Evolutionary conservation across 2,888 invertebrate species (phyloP).

Genomic region (Leucoptera coffeella): DNA sequence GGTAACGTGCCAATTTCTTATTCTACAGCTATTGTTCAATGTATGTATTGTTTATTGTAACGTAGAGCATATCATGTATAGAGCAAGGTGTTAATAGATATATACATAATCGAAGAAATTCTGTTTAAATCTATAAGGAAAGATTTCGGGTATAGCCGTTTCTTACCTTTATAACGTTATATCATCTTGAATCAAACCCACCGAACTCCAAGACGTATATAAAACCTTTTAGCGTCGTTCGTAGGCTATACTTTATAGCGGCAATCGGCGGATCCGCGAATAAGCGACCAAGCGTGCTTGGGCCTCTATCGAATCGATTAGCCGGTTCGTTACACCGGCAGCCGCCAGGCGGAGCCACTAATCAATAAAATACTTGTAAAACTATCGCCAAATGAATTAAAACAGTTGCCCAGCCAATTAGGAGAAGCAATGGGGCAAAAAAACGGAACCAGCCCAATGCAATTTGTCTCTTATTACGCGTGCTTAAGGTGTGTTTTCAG

Average conservation of each 20-base stretch:
- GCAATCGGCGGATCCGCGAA: no score
- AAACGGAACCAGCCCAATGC: slow-evolving; percentile 21
- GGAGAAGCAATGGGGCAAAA: slow-evolving; percentile 46
- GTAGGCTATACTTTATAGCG: no score
- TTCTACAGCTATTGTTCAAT: slow-evolving; percentile 1
- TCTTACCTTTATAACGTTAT: no score
- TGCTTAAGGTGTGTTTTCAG: slow-evolving; percentile 17
- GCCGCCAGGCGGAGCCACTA: slow-evolving; percentile 45
- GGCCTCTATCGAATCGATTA: slow-evolving; percentile 48
- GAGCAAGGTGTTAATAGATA: no score
- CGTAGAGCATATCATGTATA: no score
- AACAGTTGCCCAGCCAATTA: slow-evolving; percentile 51
- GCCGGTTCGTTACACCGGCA: slow-evolving; percentile 33
- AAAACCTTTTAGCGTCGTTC: no score
- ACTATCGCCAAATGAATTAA: slow-evolving; percentile 53
- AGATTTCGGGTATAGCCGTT: no score
- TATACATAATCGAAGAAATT: no score
- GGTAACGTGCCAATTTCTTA: neutral
- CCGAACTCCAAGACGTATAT: no score
- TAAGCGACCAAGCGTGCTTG: slow-evolving; percentile 27
- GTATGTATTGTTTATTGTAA: no score
- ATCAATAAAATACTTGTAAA: slow-evolving; percentile 53
- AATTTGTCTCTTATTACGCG: slow-evolving; percentile 13
- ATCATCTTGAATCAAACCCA: no score
- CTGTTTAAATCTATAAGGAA: no score